Base-by-base conservation (phyloP, 2,888 invertebrate species). In the Eristalis tenax region DNA sequence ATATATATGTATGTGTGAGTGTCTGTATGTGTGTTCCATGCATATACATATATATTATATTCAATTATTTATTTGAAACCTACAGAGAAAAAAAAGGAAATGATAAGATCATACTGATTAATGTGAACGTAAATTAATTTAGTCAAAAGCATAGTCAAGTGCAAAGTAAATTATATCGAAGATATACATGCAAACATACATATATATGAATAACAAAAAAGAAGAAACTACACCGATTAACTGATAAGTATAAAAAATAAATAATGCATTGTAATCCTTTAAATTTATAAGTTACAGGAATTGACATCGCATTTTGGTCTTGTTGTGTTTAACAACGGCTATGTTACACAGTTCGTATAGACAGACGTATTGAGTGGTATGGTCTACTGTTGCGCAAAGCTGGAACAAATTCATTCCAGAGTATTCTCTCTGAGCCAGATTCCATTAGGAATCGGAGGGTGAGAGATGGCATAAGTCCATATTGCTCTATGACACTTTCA, bases 161-260 rank as follows among this genome's bases (percentile, higher is more conserved):
- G 32, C 50, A 35, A 76, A 78, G 69, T 79, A 18, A 50, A 50
- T 18, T 50, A 50, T 50, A 50, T 50, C 50, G 50, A 50, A 50
- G 50, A 50, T 50, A 50, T 18, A 50, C 50, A 8, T 50, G 8
- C 50, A 50, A 18, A 50, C 50, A 50, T 50, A 50, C 13, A 82
- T 65, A 56, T 79, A 86, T 63, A 32, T 32, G 10, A 32, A 32
- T 0, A 32, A 32, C 38, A 26, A 63, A 78, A 32, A 56, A 77
- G 73, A 80, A 73, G 68, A 76, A 75, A 81, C 76, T 73, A 88
- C 88, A 88, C 88, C 88, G 88, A 88, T 77, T 88, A 84, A 77
- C 64, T 84, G 38, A 77, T 88, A 88, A 88, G 84, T 87, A 84
- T 74, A 88, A 56, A 69, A 84, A 84, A 81, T 80, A 56, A 84